Evolutionary conservation across 2,797 vertebrate genomes (phyloP).

Genomic region (Gephyroberyx darwinii): DNA sequence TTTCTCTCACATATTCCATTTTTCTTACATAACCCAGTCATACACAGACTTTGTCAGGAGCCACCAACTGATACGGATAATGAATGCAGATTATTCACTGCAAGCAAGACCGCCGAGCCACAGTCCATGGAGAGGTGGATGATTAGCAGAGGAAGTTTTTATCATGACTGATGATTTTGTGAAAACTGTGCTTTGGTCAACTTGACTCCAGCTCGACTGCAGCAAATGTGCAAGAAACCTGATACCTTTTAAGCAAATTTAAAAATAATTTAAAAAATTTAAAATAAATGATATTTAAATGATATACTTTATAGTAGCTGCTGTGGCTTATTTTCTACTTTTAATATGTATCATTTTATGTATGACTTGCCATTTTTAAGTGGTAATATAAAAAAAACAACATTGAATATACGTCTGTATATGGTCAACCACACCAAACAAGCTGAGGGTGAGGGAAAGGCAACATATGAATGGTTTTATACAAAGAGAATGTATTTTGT

Average conservation of each 20-base stretch:
- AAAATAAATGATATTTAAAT: no score
- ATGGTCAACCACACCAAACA: constrained; percentile 5
- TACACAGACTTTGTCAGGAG: no score
- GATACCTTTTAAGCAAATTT: constrained; percentile 41
- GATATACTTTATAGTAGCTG: constrained; percentile 34
- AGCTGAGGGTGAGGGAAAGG: constrained; percentile 1
- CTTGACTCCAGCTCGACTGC: constrained; percentile 37
- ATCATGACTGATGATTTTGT: constrained; percentile 52
- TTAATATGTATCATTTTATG: constrained; percentile 10
- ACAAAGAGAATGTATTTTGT: no score
- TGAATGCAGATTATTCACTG: constrained; percentile 12
- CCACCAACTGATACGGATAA: no score
- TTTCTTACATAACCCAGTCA: no score
- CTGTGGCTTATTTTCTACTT: constrained; percentile 30
- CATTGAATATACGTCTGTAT: constrained; percentile 15
- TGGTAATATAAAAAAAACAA: constrained; percentile 9
- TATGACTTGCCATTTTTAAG: constrained; percentile 17
- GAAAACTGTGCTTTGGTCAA: constrained; percentile 56
- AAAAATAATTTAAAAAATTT: no score
- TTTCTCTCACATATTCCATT: background rate
- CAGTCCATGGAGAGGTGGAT: constrained; percentile 29
- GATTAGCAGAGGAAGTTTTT: constrained; percentile 39
- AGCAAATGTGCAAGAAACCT: constrained; percentile 28
- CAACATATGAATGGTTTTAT: background rate
- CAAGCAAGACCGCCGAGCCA: constrained; percentile 29